Percentiles rank a stretch among this genome's conserved stretches.
These are phyloP conservation scores for Lochmaea capreae DNA, from an alignment of 2,888 invertebrate species.

Conservation along the genomic window DNA sequence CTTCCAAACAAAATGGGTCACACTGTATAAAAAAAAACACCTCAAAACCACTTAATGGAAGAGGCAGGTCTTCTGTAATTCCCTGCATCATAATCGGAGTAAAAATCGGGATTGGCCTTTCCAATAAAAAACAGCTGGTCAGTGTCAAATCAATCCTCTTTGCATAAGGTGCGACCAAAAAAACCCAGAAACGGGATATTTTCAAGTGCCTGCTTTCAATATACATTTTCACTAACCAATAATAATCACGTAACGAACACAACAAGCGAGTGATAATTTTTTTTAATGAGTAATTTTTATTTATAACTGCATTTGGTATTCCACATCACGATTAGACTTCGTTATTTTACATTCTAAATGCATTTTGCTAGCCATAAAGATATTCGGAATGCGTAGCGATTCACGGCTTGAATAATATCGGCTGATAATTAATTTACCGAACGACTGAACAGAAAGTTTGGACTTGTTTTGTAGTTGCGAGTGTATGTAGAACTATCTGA, in stretches of 20 bases:
- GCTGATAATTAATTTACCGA: background rate
- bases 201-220: background rate
- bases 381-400: background rate
- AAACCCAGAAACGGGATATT: background rate
- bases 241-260: background rate
- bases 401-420: background rate
- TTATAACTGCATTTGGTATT: conserved; percentile 17
- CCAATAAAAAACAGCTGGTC: too few species aligned
- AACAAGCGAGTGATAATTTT: background rate
- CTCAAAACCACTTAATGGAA: too few species aligned
- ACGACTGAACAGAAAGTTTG: conserved; percentile 8
- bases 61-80: too few species aligned
- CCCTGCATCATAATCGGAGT: too few species aligned
- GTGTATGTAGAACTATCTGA: too few species aligned
- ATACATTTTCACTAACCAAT: background rate
- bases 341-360: conserved; percentile 10
- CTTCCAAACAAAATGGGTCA: too few species aligned
- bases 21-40: too few species aligned
- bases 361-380: background rate
- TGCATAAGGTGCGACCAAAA: too few species aligned
- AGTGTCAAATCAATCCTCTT: too few species aligned
- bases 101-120: too few species aligned
- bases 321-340: background rate
- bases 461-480: too few species aligned
- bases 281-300: conserved; percentile 13